Percentiles rank a stretch among this genome's conserved stretches.
phyloP scores from a whole-genome alignment of 2,113 vertebrate species.

The Oxygymnocypris stewartii region DNA sequence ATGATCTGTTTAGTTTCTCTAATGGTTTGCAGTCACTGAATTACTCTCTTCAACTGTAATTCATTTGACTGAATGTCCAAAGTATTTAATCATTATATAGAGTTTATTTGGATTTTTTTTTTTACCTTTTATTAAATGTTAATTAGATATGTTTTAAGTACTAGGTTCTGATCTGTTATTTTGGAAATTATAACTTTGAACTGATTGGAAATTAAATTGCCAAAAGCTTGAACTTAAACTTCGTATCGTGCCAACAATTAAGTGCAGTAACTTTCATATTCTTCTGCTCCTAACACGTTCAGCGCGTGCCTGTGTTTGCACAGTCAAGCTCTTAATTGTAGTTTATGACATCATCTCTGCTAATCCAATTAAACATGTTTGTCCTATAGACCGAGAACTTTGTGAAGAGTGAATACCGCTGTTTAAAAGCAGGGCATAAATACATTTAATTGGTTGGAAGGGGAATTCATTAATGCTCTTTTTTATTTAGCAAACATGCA shows the following conservation, averaged over 20 bases:
- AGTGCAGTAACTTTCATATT: neutral
- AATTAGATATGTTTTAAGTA: neutral
- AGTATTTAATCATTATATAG: neutral
- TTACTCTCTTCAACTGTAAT: neutral
- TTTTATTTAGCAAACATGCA: neutral
- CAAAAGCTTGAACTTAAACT: neutral
- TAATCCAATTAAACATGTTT: conserved; percentile 82
- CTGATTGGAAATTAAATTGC: neutral
- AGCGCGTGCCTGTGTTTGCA: conserved; percentile 58
- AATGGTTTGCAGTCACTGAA: neutral
- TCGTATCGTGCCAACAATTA: neutral
- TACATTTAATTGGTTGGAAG: conserved; percentile 7
- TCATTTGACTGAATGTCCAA: neutral
- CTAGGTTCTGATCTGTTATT: neutral
- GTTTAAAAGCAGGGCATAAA: neutral
- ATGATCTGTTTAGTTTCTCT: neutral
- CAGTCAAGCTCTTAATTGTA: conserved; percentile 63
- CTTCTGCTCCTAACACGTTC: neutral
- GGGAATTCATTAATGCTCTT: neutral
- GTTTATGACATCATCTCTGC: conserved; percentile 64
- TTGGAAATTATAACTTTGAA: neutral
- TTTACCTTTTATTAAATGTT: neutral
- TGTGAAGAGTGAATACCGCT: conserved; percentile 36
- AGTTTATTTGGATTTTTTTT: too few species aligned
- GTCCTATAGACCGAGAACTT: conserved; percentile 62